These are phyloP conservation scores for Dryobota labecula DNA, from an alignment of 2,888 invertebrate species.

Conservation along the genomic window DNA sequence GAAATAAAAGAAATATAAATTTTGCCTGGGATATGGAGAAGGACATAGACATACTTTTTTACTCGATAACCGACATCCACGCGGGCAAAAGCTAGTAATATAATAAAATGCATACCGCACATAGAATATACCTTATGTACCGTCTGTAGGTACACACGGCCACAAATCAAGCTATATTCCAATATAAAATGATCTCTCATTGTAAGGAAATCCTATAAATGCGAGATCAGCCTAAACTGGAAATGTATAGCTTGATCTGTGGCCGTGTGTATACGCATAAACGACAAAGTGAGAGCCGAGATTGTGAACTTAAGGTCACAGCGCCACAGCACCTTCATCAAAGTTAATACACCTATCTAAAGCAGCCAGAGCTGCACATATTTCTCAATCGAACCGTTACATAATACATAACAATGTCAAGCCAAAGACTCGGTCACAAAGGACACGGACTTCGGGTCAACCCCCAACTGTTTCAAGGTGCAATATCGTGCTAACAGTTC, in stretches of 20 bases:
- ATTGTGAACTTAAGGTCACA: conserved; percentile 32
- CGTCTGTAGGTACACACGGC: not conserved
- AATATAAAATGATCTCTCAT: too few species aligned
- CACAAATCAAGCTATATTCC: too few species aligned
- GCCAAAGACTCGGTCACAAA: conserved; percentile 52
- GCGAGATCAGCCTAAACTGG: too few species aligned
- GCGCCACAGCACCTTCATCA: conserved; percentile 20
- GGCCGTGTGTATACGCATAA: too few species aligned
- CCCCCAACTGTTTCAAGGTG: conserved; percentile 66
- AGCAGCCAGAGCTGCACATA: conserved; percentile 25
- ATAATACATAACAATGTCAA: conserved; percentile 42
- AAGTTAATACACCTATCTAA: conserved; percentile 32
- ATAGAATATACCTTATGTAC: not conserved
- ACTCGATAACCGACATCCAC: too few species aligned
- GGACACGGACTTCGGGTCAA: conserved; percentile 50
- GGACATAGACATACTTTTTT: too few species aligned
- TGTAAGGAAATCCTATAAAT: too few species aligned
- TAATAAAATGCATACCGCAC: not conserved
- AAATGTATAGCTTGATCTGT: too few species aligned
- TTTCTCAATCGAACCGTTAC: conserved; percentile 55
- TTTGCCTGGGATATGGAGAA: too few species aligned
- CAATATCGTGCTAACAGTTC: conserved; percentile 62
- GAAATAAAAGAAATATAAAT: too few species aligned
- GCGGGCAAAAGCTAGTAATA: too few species aligned
- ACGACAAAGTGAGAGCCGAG: conserved; percentile 27